Base-by-base conservation (phyloP, 2,888 invertebrate species). In the Isotomurus palustris region DNA sequence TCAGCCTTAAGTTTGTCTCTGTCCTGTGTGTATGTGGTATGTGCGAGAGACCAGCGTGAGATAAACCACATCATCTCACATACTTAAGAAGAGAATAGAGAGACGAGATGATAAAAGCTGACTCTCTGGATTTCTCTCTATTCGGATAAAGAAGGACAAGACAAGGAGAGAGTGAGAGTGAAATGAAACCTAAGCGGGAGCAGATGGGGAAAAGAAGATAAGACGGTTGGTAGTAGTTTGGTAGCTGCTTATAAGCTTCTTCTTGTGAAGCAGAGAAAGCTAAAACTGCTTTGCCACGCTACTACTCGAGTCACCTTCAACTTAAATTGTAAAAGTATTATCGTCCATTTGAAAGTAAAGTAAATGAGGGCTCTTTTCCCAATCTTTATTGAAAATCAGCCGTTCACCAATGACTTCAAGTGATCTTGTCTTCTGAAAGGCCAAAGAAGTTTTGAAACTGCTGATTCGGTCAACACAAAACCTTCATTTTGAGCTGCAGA, bases 381-480 rank as follows among this genome's bases (percentile, higher is more conserved):
- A 56, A 56, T 56, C 60, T 53, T 60, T 57, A 54, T 57, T 57
- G 57, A 61, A 61, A 61, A 61, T 54, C 52, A 36, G 36, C 24
- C 24, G 24, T 24, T 24, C 22, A 8, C 43, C 43, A 8, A 50
- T 40, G 50, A 27, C 47, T 40, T 57, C 29, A 53, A 53, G 49
- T 48, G 56, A 60, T 60, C 52, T 60, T 53, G 49, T 45, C 36
- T 44, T 53, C 38, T 47, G 12, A 3, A n/a, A n/a, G n/a, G n/a
- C n/a, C 22, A n/a, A 28, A 41, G 27, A 40, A 59, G 51, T 48
- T 55, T 54, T 27, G 44, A 60, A 59, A 60, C 55, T 60, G 60
- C 60, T 60, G 60, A 60, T 56, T 56, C 60, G 53, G 56, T 56
- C 53, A 60, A 52, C 56, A 56, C 56, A 50, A 60, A 56, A 48